Evolutionary conservation across 2,797 vertebrate genomes (phyloP), one percentile per base, ranked within the genome.

Genomic region (Cephalopachus bancanus): DNA sequence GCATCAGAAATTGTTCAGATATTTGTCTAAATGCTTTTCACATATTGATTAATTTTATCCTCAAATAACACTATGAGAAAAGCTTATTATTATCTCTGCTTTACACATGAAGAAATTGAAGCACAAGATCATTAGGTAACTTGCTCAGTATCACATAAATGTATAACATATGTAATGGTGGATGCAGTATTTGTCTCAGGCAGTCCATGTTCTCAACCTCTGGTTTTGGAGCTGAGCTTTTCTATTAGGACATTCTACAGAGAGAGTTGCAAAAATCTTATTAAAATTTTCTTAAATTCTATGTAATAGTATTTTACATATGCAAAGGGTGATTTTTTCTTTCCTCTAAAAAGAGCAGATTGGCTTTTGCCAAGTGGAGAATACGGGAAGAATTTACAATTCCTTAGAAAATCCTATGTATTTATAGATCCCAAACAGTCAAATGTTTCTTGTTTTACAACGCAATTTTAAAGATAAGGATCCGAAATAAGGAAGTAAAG

Each of bases 31-130:
- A 19, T 91, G 44, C 10, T 88, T 67, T 57, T 14, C 22, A 62
- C 57, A 89, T 80, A 84, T 71, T 90, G 49, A 83, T 94, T 80
- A 64, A 88, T 57, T 91, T 80, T 67, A 67, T 95, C 15, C 37
- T 62, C 30, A 94, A 49, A 80, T 90, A 95, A 33, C 49, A 33
- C 19, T n/a, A 33, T 4, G 28, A 74, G 51, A 10, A 28, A 37
- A 10, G 10, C 12, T 26, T 76, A 28, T 55, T 69, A n/a, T 83
- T 49, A 78, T 62, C 49, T 92, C 51, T 83, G 51, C 8, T 80
- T 91, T 86, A 51, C 1, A 22, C 17, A 53, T 24, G 17, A 83
- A 93, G 19, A 37, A 94, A 62, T 3, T 28, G 16, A 91, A 83
- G 80, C 20, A 64, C 7, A 67, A 26, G n/a, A 17, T 20, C 16